Evolutionary conservation across 2,113 vertebrate genomes (phyloP).

Genomic region (Plectropomus leopardus): DNA sequence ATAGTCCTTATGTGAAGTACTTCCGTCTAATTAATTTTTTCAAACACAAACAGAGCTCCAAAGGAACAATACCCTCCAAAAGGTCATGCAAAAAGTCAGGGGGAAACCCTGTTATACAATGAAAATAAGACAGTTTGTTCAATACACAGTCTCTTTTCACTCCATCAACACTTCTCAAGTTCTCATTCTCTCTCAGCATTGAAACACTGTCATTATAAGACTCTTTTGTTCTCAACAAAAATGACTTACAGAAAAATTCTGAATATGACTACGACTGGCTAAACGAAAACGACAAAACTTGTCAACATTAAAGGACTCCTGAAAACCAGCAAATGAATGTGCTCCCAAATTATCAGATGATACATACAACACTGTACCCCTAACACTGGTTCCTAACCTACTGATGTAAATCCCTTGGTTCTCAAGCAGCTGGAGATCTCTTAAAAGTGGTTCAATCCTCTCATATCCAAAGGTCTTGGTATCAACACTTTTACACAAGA

Average conservation of each 20-base stretch:
- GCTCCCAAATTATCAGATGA: constrained; percentile 46
- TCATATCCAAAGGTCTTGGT: constrained; percentile 46
- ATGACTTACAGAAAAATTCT: constrained; percentile 24
- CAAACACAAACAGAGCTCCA: constrained; percentile 47
- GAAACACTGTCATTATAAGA: neutral
- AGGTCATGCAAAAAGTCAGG: constrained; percentile 15
- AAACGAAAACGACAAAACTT: constrained; percentile 49
- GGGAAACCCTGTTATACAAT: constrained; percentile 36
- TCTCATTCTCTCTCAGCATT: constrained; percentile 29
- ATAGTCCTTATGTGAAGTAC: constrained; percentile 36
- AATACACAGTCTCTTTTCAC: constrained; percentile 47
- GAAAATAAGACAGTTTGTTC: constrained; percentile 29
- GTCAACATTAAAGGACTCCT: constrained; percentile 53
- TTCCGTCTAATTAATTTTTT: constrained; percentile 17
- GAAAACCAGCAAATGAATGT: constrained; percentile 45
- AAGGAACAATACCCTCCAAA: constrained; percentile 53
- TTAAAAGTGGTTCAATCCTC: constrained; percentile 35
- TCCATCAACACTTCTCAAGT: constrained; percentile 37
- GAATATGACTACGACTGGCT: constrained; percentile 26
- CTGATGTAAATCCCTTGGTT: constrained; percentile 19
- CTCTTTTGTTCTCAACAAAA: constrained; percentile 39
- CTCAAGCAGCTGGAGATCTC: constrained; percentile 45
- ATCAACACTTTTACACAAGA: constrained; percentile 38
- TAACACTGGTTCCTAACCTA: constrained; percentile 33
- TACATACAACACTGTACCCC: constrained; percentile 36